Conservation (phyloP, 2,797 vertebrate genomes). For the Darevskia mixta region DNA sequence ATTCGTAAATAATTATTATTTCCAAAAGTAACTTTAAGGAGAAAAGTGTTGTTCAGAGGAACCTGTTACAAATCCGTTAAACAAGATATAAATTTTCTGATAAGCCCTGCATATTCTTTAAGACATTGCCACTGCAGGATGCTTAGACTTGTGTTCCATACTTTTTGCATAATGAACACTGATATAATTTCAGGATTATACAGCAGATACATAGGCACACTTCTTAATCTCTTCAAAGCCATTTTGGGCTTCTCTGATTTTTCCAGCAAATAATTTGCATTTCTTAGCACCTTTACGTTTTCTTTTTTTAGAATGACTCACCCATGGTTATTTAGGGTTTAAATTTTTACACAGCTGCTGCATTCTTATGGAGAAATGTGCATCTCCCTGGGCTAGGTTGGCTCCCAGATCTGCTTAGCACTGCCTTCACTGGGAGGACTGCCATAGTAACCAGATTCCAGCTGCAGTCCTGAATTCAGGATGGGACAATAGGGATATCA, state of each 20-base stretch:
- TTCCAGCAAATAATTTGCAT: not conserved
- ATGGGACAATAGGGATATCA: too few species aligned
- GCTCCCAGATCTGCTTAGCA: not conserved
- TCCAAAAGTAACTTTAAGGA: constrained; percentile 40
- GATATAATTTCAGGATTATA: constrained; percentile 23
- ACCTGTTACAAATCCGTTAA: constrained; percentile 12
- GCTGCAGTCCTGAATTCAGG: not conserved
- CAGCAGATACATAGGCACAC: not conserved
- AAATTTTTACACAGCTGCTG: not conserved
- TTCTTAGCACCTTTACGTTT: constrained; percentile 4
- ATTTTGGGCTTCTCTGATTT: not conserved
- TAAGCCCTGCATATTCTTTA: not conserved
- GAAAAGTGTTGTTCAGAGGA: not conserved
- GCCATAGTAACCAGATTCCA: too few species aligned
- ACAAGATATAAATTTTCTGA: constrained; percentile 32
- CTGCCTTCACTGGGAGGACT: not conserved
- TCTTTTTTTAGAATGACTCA: not conserved
- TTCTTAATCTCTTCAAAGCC: constrained; percentile 11
- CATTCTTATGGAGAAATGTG: not conserved
- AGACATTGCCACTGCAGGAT: not conserved
- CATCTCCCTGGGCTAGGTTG: not conserved
- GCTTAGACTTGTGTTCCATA: constrained; percentile 4
- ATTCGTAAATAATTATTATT: not conserved
- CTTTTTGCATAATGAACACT: constrained; percentile 15
- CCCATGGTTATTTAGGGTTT: not conserved